These are phyloP conservation scores for Mugil cephalus DNA, from an alignment of 2,113 vertebrate genomes.

Conservation along the genomic window DNA sequence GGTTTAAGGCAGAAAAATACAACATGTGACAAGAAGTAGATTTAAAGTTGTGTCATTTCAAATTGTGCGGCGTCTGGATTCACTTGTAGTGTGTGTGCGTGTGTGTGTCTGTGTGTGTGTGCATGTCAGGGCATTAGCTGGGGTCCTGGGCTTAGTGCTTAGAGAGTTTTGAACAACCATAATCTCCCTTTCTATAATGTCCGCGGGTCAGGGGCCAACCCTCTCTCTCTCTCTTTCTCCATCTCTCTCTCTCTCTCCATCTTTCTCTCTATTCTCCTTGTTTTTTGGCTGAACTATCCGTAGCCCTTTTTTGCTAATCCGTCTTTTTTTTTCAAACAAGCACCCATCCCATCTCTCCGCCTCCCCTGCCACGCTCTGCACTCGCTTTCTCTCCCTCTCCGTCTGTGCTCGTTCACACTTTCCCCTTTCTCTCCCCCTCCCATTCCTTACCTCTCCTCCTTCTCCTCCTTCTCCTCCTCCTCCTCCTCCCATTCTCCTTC, in stretches of 20 bases:
- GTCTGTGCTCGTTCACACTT: slow-evolving; percentile 38
- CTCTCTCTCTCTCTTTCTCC: slow-evolving; percentile 67
- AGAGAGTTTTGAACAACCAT: slow-evolving; percentile 86
- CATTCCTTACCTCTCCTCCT: slow-evolving; percentile 6
- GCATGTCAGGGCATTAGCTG: slow-evolving; percentile 74
- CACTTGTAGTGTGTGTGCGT: slow-evolving; percentile 30
- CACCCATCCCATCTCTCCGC: slow-evolving; percentile 69
- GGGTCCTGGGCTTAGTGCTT: slow-evolving; percentile 85
- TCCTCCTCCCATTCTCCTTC: slow-evolving; percentile 6
- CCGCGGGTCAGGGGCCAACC: slow-evolving; percentile 84
- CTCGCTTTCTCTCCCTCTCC: slow-evolving; percentile 70
- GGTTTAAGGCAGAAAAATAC: too few relatives aligned
- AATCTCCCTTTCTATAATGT: slow-evolving; percentile 86
- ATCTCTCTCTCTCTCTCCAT: slow-evolving; percentile 54
- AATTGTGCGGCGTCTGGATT: neutral
- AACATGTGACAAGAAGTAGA: too few relatives aligned
- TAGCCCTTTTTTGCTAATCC: slow-evolving; percentile 72
- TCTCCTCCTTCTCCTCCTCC: neutral
- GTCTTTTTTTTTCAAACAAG: slow-evolving; percentile 48
- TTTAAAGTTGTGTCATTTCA: too few relatives aligned
- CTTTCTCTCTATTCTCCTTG: slow-evolving; percentile 61
- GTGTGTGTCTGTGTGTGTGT: slow-evolving; percentile 68
- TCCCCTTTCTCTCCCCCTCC: neutral
- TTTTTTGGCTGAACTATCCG: slow-evolving; percentile 77
- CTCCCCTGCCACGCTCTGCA: slow-evolving; percentile 73